A percentile compares a stretch with the other conserved stretches of the same genome.
These are phyloP conservation scores for Elephas maximus DNA, from an alignment of 2,113 vertebrate species.

Conservation along the genomic window DNA sequence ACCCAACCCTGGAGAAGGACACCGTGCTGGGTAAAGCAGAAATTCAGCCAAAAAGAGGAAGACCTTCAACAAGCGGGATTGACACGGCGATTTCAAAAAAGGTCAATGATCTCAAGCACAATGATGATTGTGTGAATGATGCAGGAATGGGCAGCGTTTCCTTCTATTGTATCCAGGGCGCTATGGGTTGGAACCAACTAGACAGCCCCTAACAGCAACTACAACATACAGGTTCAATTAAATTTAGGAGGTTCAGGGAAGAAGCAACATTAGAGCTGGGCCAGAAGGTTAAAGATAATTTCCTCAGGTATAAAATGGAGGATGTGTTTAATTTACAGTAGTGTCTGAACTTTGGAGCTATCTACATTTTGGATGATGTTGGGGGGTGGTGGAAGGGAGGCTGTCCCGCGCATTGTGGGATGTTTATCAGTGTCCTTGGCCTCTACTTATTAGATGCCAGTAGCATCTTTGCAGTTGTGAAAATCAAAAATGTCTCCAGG, in stretches of 20 bases:
- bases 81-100: too few relatives aligned
- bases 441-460: neutral
- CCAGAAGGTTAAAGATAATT: neutral
- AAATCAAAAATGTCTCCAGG: neutral
- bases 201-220: too few relatives aligned
- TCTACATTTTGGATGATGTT: neutral
- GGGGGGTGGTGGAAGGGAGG: neutral
- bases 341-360: neutral
- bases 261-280: neutral
- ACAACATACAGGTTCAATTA: neutral
- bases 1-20: too few relatives aligned
- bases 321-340: neutral
- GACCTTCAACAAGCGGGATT: too few relatives aligned
- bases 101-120: too few relatives aligned
- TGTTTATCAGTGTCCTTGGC: neutral
- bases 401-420: neutral
- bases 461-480: neutral
- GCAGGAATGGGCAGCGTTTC: too few relatives aligned
- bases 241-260: neutral
- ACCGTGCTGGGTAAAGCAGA: too few relatives aligned
- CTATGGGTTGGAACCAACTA: too few relatives aligned
- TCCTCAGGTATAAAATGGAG: neutral
- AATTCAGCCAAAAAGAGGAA: too few relatives aligned
- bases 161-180: too few relatives aligned
- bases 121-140: too few relatives aligned